Evolutionary conservation across 1,140 invertebrate species (phyloP).

Genomic region (Lepidurus arcticus): DNA sequence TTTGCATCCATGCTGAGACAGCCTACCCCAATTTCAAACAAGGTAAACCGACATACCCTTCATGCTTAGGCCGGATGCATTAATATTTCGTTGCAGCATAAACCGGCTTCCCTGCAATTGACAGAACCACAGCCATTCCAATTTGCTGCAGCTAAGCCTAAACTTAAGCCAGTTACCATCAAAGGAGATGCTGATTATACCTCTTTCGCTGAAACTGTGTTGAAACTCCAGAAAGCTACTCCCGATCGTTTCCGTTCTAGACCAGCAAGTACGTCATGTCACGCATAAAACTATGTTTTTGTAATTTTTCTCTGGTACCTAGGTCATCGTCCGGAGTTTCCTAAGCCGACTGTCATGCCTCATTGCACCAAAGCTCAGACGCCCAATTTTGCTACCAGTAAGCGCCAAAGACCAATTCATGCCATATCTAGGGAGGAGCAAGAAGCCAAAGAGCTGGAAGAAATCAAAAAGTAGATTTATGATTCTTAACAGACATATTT

Average conservation of each 20-base stretch:
- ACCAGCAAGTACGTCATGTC: background rate
- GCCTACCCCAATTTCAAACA: background rate
- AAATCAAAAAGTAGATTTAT: conserved; percentile 29
- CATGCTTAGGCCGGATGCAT: background rate
- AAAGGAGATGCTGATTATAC: background rate
- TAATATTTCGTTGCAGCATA: background rate
- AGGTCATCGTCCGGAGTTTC: background rate
- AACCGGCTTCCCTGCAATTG: background rate
- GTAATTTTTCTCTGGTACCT: background rate
- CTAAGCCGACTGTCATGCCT: background rate
- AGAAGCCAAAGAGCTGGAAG: conserved; percentile 26
- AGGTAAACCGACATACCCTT: background rate
- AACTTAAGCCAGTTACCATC: background rate
- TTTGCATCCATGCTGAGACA: background rate
- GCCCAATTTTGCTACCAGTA: conserved; percentile 9
- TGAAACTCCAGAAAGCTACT: conserved; percentile 22
- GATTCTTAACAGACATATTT: background rate
- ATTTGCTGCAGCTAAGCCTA: background rate
- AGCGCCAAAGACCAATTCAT: conserved; percentile 26
- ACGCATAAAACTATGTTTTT: background rate
- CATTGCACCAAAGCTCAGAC: conserved; percentile 22
- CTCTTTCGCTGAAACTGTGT: conserved; percentile 24
- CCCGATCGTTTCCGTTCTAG: conserved; percentile 27
- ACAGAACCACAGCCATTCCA: background rate
- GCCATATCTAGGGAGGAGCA: conserved; percentile 20